Evolutionary conservation across 1,140 invertebrate genomes (phyloP), one percentile per base, ranked within the genome.

Genomic region (Drosophila repletoides): DNA sequence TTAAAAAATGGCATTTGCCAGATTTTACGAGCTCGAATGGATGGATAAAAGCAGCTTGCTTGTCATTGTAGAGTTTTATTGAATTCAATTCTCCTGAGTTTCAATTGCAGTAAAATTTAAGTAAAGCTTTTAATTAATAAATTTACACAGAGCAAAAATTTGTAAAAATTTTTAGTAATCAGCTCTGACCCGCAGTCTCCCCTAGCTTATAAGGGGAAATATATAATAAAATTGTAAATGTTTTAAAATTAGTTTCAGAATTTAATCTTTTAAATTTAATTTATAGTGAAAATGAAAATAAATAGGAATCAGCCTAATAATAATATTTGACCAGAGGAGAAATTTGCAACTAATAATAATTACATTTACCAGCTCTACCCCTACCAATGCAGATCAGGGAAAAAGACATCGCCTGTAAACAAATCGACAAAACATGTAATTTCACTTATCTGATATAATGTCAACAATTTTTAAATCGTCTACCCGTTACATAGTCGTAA

Each of bases 361-460:
- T 14, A 31, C n/a, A n/a, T 24, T 14, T 6, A 1, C 5, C 9
- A 38, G 26, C 5, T 7, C 2, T 7, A 9, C 28, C 1, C 2
- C 10, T 21, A 2, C 7, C 28, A 9, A 49, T 21, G 6, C 17
- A 31, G 10, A 17, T 29, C n/a, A 26, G 21, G 3, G 22, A 28
- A 40, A n/a, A 43, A 34, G 10, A 52, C 43, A 43, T 53, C 33
- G 49, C 51, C 60, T 79, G 71, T 72, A 51, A 75, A 67, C 61
- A 75, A 80, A 71, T 80, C 53, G 45, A 28, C 56, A 65, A 70
- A 79, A 86, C 81, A 87, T 87, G 76, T 81, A 87, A 81, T 87
- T 88, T 71, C 76, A 87, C 81, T 87, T 88, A 76, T 87, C 83
- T 87, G 81, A 81, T 83, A 81, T 76, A 76, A 81, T 87, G 81